Conservation (phyloP, 1,140 invertebrate species). For the Zaprionus kolodkinae region DNA sequence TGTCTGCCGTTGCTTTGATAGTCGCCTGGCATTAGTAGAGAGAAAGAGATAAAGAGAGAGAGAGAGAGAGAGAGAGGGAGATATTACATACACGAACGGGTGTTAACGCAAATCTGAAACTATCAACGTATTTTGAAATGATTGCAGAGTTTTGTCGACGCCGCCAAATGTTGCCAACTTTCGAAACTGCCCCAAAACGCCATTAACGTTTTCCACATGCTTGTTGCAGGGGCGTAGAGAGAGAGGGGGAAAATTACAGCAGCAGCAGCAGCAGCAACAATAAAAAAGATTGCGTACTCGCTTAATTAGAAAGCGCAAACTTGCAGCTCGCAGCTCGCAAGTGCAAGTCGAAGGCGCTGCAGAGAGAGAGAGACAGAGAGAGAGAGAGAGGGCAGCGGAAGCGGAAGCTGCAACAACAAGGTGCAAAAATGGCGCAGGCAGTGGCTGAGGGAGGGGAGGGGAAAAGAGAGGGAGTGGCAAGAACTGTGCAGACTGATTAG, state of each 20-base stretch:
- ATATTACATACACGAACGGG: background rate
- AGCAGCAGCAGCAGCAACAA: constrained; percentile 24
- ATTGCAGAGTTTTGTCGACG: constrained; percentile 28
- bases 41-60: too few relatives aligned
- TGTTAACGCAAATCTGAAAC: constrained; percentile 22
- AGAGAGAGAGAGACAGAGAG: background rate
- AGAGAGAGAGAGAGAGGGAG: too few relatives aligned
- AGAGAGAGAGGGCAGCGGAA: constrained; percentile 2
- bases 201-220: constrained; percentile 36
- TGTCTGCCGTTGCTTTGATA: constrained; percentile 39
- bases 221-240: background rate
- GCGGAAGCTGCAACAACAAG: constrained; percentile 34
- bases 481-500: constrained; percentile 26
- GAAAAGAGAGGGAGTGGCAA: background rate
- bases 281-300: constrained; percentile 37
- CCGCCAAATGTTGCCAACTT: constrained; percentile 33
- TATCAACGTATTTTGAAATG: constrained; percentile 34
- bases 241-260: background rate
- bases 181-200: constrained; percentile 30
- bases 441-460: background rate
- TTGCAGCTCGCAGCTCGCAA: constrained; percentile 25
- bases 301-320: constrained; percentile 47
- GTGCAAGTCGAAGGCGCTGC: background rate
- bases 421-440: constrained; percentile 22
- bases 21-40: constrained; percentile 7